A percentile compares a stretch with the other conserved stretches of the same genome.
Evolutionary conservation across 2,888 invertebrate species (phyloP).

Genomic region (Mythimna vitellina): DNA sequence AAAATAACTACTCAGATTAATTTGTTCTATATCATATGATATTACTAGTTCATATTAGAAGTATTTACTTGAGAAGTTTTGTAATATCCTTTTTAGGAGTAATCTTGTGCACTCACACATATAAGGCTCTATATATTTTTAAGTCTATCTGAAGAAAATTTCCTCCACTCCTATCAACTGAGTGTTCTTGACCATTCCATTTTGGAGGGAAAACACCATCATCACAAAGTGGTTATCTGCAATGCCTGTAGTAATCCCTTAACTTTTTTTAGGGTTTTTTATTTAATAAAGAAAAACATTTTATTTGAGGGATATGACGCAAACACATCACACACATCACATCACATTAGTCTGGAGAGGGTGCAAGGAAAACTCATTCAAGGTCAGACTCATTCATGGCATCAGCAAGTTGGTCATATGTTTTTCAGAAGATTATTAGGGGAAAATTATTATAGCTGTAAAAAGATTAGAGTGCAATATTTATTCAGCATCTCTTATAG

Average conservation of each 20-base stretch:
- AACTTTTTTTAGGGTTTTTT: neutral
- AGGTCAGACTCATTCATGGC: too few relatives aligned
- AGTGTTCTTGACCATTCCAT: neutral
- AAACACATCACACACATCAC: too few relatives aligned
- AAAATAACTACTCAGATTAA: slow-evolving; percentile 53
- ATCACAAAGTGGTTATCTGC: neutral
- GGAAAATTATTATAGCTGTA: neutral
- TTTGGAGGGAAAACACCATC: neutral
- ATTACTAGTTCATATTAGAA: slow-evolving; percentile 74
- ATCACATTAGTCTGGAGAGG: neutral
- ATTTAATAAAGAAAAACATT: too few relatives aligned
- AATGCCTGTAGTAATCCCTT: too few relatives aligned
- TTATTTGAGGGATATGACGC: too few relatives aligned
- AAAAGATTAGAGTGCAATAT: too few relatives aligned
- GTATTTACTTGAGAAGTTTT: slow-evolving; percentile 86
- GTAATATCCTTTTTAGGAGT: slow-evolving; percentile 88
- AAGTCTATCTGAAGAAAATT: neutral
- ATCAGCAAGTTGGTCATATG: neutral
- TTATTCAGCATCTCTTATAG: too few relatives aligned
- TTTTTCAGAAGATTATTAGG: neutral
- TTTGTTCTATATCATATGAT: slow-evolving; percentile 39
- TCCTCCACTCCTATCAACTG: neutral
- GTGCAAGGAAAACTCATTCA: neutral
- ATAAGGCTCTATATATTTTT: neutral
- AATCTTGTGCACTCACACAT: slow-evolving; percentile 82